Evolutionary conservation across 2,113 vertebrate species (phyloP).

Genomic region (Muntiacus muntjak): DNA sequence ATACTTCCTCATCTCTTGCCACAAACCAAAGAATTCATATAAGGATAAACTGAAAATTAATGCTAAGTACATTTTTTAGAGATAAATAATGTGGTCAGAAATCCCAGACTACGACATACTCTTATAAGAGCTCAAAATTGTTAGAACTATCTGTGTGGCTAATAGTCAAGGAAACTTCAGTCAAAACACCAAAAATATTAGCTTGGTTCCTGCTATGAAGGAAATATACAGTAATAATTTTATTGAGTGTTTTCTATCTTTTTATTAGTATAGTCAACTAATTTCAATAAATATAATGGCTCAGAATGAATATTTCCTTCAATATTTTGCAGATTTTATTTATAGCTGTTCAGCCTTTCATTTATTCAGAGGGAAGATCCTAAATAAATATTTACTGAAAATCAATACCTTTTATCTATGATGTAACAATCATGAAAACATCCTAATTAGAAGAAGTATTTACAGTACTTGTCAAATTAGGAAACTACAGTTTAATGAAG

Average conservation of each 20-base stretch:
- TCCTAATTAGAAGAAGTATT: background rate
- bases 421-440: background rate
- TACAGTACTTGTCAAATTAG: background rate
- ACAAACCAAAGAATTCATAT: background rate
- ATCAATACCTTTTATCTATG: background rate
- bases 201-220: background rate
- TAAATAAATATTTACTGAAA: conserved; percentile 10
- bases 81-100: background rate
- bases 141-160: background rate
- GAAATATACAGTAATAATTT: background rate
- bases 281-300: background rate
- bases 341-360: background rate
- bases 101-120: background rate
- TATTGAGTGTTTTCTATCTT: background rate
- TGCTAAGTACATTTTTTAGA: background rate
- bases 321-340: background rate
- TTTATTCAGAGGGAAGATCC: background rate
- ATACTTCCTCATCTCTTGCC: background rate
- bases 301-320: background rate
- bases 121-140: background rate
- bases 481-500: background rate
- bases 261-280: background rate
- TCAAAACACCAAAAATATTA: background rate
- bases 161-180: background rate
- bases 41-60: background rate